phyloP scores from a whole-genome alignment of 2,797 vertebrate species.

The Petrocephalus sullivani region DNA sequence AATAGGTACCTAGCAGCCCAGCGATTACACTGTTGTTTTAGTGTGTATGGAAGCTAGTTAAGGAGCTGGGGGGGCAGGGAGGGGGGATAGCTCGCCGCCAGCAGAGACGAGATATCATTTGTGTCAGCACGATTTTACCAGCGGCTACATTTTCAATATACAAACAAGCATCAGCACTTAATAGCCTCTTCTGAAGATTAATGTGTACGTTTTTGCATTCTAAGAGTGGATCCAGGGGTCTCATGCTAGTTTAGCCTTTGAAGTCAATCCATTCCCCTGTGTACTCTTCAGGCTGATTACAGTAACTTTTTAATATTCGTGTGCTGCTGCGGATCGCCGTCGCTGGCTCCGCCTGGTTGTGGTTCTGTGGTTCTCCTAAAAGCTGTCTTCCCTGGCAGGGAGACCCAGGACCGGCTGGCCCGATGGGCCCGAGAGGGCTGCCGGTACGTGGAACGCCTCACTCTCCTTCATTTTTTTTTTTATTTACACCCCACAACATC shows the following conservation, averaged over 20 bases:
- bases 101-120: not conserved
- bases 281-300: not conserved
- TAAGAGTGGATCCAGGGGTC: not conserved
- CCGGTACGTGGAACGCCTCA: conserved; percentile 57
- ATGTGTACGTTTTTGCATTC: not conserved
- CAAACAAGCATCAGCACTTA: not conserved
- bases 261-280: not conserved
- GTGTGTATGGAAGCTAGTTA: not conserved
- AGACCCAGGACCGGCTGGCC: conserved; percentile 71
- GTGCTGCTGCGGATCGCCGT: not conserved
- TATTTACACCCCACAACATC: conserved; percentile 17
- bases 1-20: not conserved
- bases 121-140: not conserved
- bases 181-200: not conserved
- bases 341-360: not conserved
- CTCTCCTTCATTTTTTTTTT: not conserved
- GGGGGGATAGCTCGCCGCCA: not conserved
- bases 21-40: not conserved
- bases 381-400: conserved; percentile 60
- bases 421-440: conserved; percentile 77
- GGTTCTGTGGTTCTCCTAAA: not conserved
- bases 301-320: not conserved
- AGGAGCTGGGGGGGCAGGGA: not conserved
- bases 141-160: not conserved
- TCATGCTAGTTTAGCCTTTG: not conserved